phyloP scores from a whole-genome alignment of 1,140 invertebrate species.

The Calephelis nemesis region DNA sequence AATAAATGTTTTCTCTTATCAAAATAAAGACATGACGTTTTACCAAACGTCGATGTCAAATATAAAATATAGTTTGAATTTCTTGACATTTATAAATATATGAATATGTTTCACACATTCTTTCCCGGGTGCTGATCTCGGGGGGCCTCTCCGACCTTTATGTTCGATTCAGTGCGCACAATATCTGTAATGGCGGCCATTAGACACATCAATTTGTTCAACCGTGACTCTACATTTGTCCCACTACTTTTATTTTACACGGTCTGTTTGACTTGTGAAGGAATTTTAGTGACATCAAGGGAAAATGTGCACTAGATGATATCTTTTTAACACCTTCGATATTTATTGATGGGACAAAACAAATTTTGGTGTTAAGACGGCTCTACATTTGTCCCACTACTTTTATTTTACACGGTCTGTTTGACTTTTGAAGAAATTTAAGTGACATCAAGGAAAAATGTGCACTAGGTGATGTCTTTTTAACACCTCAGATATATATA shows the following conservation, averaged over 20 bases:
- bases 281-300: slow-evolving; percentile 33
- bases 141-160: slow-evolving; percentile 48
- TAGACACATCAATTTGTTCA: slow-evolving; percentile 67
- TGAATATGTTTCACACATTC: slow-evolving; percentile 52
- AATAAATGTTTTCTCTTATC: too few relatives aligned
- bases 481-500: neutral
- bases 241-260: slow-evolving; percentile 51
- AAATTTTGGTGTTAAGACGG: too few relatives aligned
- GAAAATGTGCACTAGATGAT: slow-evolving; percentile 20
- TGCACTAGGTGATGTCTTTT: neutral
- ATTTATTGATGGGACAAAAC: too few relatives aligned
- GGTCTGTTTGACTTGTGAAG: slow-evolving; percentile 45
- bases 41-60: too few relatives aligned
- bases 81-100: slow-evolving; percentile 36
- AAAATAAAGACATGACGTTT: too few relatives aligned
- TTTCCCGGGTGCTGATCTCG: slow-evolving; percentile 46
- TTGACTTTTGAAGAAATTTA: slow-evolving; percentile 23
- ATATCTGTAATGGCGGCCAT: slow-evolving; percentile 68
- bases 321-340: neutral
- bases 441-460: slow-evolving; percentile 29
- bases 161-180: slow-evolving; percentile 63
- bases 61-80: too few relatives aligned
- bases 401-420: slow-evolving; percentile 43
- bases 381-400: slow-evolving; percentile 23
- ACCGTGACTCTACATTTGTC: slow-evolving; percentile 64